phyloP scores from a whole-genome alignment of 2,888 invertebrate genomes.

The Megaustenia siamemsis region DNA sequence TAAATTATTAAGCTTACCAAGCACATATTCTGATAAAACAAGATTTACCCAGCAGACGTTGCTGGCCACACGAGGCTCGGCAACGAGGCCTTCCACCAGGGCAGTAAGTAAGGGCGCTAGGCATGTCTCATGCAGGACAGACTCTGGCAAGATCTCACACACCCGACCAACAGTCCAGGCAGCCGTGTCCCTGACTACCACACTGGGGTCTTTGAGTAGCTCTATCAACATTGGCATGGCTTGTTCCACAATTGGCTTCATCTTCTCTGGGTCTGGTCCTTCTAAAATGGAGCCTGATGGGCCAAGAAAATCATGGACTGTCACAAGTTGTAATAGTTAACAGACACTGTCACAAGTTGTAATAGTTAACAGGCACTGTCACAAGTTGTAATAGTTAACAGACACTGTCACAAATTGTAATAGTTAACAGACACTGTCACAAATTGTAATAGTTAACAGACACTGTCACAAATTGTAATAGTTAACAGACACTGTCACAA shows the following conservation, averaged over 20 bases:
- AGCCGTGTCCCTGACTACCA: conserved; percentile 96
- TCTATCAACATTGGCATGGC: conserved; percentile 97
- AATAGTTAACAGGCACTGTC: no score
- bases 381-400: no score
- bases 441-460: no score
- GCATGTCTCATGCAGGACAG: conserved; percentile 91
- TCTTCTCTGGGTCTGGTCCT: conserved; percentile 91
- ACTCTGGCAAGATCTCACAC: conserved; percentile 97
- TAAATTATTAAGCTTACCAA: no score
- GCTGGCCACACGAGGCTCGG: conserved; percentile 95
- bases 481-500: no score
- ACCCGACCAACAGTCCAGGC: conserved; percentile 99
- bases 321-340: no score
- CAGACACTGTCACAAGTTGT: no score
- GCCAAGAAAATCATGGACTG: no score
- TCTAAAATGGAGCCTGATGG: conserved; percentile 87
- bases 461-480: no score
- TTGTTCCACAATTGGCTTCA: conserved; percentile 96
- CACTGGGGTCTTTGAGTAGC: conserved; percentile 95
- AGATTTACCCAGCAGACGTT: conserved; percentile 95
- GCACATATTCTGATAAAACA: no score
- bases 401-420: no score
- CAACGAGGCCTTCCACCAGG: conserved; percentile 87
- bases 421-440: no score
- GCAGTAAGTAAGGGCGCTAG: conserved; percentile 85